Evolutionary conservation across 2,888 invertebrate genomes (phyloP).

Genomic region (Coleophora flavipennella): DNA sequence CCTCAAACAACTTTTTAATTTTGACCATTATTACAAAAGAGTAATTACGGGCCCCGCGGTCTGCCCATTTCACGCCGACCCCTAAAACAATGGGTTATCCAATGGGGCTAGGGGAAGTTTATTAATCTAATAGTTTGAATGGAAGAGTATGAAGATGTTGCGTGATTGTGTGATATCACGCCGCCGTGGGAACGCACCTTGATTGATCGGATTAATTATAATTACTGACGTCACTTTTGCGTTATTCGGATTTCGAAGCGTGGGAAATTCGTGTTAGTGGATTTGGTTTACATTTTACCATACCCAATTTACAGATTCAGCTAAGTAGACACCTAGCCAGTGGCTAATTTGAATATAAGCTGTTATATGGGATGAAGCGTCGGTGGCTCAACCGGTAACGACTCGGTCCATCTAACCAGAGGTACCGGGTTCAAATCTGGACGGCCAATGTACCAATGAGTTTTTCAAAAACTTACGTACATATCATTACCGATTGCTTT

Average conservation of each 20-base stretch:
- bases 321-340: too few relatives aligned
- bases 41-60: conserved; percentile 40
- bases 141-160: conserved; percentile 65
- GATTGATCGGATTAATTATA: conserved; percentile 67
- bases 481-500: too few relatives aligned
- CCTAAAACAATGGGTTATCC: conserved; percentile 57
- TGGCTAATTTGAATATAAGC: too few relatives aligned
- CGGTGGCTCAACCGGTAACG: too few relatives aligned
- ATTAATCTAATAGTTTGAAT: conserved; percentile 38
- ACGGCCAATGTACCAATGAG: too few relatives aligned
- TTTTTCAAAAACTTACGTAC: too few relatives aligned
- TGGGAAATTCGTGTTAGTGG: conserved; percentile 39
- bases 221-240: conserved; percentile 45
- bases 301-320: too few relatives aligned
- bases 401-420: too few relatives aligned
- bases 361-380: too few relatives aligned
- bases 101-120: conserved; percentile 31
- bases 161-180: conserved; percentile 68
- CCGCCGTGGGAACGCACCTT: conserved; percentile 65
- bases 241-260: conserved; percentile 24
- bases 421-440: too few relatives aligned
- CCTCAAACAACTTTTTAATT: conserved; percentile 13
- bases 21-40: conserved; percentile 33
- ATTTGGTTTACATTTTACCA: too few relatives aligned
- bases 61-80: conserved; percentile 63